Percentiles rank a stretch among this genome's conserved stretches.
Conservation (phyloP, 2,888 invertebrate species). For the Elmis aenea region DNA sequence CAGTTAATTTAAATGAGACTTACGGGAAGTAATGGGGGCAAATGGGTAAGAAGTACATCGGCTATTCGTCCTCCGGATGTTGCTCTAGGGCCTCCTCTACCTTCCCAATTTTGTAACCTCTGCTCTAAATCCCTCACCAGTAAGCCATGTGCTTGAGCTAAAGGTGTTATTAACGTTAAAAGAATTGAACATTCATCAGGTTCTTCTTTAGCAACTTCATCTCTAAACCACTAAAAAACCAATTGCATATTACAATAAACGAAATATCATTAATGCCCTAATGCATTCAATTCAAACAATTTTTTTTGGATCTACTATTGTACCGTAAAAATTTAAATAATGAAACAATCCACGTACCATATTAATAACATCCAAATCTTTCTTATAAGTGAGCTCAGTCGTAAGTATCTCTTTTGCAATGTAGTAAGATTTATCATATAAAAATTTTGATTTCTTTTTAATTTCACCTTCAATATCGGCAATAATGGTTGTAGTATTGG, state of each 20-base stretch:
- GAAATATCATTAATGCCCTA: no score
- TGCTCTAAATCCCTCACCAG: slow-evolving; percentile 76
- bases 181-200: slow-evolving; percentile 58
- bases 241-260: no score
- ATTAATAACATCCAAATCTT: slow-evolving; percentile 88
- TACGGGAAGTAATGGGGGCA: slow-evolving; percentile 58
- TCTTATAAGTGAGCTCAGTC: slow-evolving; percentile 93
- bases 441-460: slow-evolving; percentile 39
- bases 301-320: no score
- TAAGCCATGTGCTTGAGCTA: slow-evolving; percentile 76
- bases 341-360: slow-evolving; percentile 73
- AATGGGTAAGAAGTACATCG: slow-evolving; percentile 67
- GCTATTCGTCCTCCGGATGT: slow-evolving; percentile 61
- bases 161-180: slow-evolving; percentile 60
- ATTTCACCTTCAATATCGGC: slow-evolving; percentile 45
- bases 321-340: no score
- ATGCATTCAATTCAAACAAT: no score
- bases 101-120: slow-evolving; percentile 70
- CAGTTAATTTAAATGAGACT: slow-evolving; percentile 11
- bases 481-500: slow-evolving; percentile 42
- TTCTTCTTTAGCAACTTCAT: slow-evolving; percentile 54
- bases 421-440: slow-evolving; percentile 66
- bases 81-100: slow-evolving; percentile 48
- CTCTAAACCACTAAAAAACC: slow-evolving; percentile 63
- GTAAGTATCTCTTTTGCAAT: slow-evolving; percentile 89